A percentile compares a stretch with the other conserved stretches of the same genome.
phyloP scores from a whole-genome alignment of 2,888 invertebrate species.

The Lithophane leautieri region DNA sequence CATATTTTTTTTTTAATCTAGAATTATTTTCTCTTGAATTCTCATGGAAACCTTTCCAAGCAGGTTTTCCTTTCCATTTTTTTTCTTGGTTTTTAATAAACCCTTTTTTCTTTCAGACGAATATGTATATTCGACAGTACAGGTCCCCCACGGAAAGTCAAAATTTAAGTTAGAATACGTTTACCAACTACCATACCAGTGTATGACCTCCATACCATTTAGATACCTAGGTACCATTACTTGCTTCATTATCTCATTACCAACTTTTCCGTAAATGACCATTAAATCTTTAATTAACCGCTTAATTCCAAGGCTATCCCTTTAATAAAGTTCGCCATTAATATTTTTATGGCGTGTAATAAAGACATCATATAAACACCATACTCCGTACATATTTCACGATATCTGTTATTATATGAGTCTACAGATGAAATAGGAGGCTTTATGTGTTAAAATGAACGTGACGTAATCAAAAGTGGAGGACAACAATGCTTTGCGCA shows the following conservation, averaged over 20 bases:
- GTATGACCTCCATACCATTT: not conserved
- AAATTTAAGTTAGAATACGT: not conserved
- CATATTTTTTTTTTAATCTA: not conserved
- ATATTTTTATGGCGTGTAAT: constrained; percentile 51
- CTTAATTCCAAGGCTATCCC: constrained; percentile 39
- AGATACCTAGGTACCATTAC: not conserved
- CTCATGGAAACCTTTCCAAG: not conserved
- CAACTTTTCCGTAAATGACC: not conserved
- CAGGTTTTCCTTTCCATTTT: no score
- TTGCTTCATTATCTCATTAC: not conserved
- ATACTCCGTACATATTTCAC: constrained; percentile 17
- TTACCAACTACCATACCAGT: no score
- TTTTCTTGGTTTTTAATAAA: no score
- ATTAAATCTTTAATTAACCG: constrained; percentile 10
- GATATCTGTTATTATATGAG: not conserved
- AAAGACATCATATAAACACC: constrained; percentile 29
- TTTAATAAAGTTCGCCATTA: constrained; percentile 22
- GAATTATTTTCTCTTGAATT: not conserved
- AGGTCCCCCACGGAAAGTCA: not conserved
- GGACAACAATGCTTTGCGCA: not conserved
- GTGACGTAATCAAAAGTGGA: constrained; percentile 5
- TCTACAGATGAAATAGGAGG: not conserved
- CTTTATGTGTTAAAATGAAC: not conserved
- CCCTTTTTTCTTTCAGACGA: not conserved
- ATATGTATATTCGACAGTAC: not conserved